Base-by-base conservation (phyloP, 1,140 invertebrate species). In the Galendromus occidentalis region DNA sequence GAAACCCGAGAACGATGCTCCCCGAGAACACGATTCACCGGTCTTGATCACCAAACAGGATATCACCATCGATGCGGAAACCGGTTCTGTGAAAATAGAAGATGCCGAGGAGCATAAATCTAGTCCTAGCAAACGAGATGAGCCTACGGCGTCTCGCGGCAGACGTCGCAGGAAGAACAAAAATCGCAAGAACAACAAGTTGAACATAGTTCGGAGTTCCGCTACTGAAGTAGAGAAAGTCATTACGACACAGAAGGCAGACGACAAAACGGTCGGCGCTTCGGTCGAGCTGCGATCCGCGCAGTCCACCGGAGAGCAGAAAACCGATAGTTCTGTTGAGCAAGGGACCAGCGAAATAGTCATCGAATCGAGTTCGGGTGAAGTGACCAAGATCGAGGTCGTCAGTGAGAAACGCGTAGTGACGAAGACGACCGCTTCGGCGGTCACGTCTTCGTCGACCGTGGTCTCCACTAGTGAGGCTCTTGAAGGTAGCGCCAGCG, bases 51-150 rank as follows among this genome's bases (percentile, higher is more conserved):
- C 14, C 25, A 59, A 59, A 59, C 51, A 59, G 51, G 51, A 59
- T 22, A 59, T 59, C 33, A 59, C 51, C 22, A 59, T 59, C 14
- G 51, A 59, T 22, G 51, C 51, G 33, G 51, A 59, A 59, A 59
- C 51, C 33, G 51, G 51, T 59, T 59, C 51, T 29, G 51, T 59
- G 2, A 59, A 59, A 25, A 59, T 59, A 25, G 51, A 59, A 9
- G 51, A 59, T 17, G 51, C 33, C 33, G 51, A 59, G 14, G 51
- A 59, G 25, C n/a, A 1, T 22, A 59, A 59, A 22, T 59, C 51
- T 29, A 59, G 51, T 25, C 51, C 51, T 14, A 59, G 22, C 14
- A 59, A 59, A 59, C 51, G 51, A 20, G 51, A 59, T 25, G 45
- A 28, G 7, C 25, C 51, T 17, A 33, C 25, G 22, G 14, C 14